These are phyloP conservation scores for Xyrauchen texanus DNA, from an alignment of 2,113 vertebrate genomes.

Conservation along the genomic window DNA sequence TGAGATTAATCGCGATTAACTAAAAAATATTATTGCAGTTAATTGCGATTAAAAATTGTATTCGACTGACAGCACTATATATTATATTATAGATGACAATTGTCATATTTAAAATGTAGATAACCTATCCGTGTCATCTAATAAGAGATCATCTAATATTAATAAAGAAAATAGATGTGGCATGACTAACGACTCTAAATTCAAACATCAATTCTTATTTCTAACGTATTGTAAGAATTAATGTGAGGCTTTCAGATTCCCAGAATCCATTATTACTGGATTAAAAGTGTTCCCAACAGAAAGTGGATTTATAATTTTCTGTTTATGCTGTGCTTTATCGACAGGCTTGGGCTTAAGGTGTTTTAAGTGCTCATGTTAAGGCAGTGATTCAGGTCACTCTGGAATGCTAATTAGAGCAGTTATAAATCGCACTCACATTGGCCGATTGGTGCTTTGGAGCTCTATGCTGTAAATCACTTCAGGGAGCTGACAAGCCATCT, in stretches of 20 bases:
- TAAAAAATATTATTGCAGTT: too few species aligned
- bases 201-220: too few species aligned
- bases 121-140: too few species aligned
- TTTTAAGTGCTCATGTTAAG: neutral
- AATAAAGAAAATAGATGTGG: too few species aligned
- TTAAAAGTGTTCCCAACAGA: constrained; percentile 14
- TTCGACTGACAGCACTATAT: too few species aligned
- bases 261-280: constrained; percentile 30
- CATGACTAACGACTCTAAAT: too few species aligned
- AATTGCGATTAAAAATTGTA: too few species aligned
- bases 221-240: too few species aligned
- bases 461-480: constrained; percentile 37
- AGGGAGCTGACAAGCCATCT: constrained; percentile 40
- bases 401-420: constrained; percentile 30
- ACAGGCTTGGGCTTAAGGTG: constrained; percentile 10
- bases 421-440: neutral
- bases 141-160: too few species aligned
- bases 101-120: too few species aligned
- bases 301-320: constrained; percentile 4
- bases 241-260: neutral
- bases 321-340: constrained; percentile 1
- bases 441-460: neutral
- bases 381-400: constrained; percentile 22
- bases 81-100: too few species aligned
- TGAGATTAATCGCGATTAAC: too few species aligned